A percentile compares a stretch with the other conserved stretches of the same genome.
Evolutionary conservation across 2,888 invertebrate genomes (phyloP).

Genomic region (Apodemia arnacis): DNA sequence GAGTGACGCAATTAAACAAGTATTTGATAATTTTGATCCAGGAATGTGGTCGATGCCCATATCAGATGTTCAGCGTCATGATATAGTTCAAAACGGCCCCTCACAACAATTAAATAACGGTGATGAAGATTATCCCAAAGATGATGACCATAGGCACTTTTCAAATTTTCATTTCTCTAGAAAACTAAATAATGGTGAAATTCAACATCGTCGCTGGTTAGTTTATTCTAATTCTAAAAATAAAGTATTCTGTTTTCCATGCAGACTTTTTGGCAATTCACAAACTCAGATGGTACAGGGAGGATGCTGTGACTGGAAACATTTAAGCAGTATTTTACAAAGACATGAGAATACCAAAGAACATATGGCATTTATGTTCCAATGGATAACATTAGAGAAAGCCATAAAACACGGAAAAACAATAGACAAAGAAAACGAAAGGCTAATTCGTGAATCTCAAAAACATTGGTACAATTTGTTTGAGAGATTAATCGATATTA

Average conservation of each 20-base stretch:
- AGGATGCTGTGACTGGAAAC: slow-evolving; percentile 41
- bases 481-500: slow-evolving; percentile 19
- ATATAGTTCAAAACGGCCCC: slow-evolving; percentile 55
- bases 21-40: slow-evolving; percentile 38
- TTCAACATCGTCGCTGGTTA: slow-evolving; percentile 52
- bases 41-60: slow-evolving; percentile 58
- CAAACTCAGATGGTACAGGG: slow-evolving; percentile 36
- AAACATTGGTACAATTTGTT: slow-evolving; percentile 51
- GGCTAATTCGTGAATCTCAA: slow-evolving; percentile 48
- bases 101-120: slow-evolving; percentile 33
- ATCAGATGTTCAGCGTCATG: slow-evolving; percentile 52
- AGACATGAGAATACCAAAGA: slow-evolving; percentile 42
- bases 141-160: slow-evolving; percentile 33
- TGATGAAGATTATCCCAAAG: slow-evolving; percentile 32
- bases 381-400: slow-evolving; percentile 41
- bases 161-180: slow-evolving; percentile 45
- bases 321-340: slow-evolving; percentile 45
- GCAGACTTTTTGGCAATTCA: slow-evolving; percentile 34
- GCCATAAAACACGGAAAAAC: slow-evolving; percentile 45
- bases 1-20: slow-evolving; percentile 10
- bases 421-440: slow-evolving; percentile 57
- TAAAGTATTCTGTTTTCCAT: slow-evolving; percentile 43
- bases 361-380: slow-evolving; percentile 42
- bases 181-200: slow-evolving; percentile 36
- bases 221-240: slow-evolving; percentile 53